Conservation (phyloP, 2,113 vertebrate species). For the Dipodomys ordii region DNA sequence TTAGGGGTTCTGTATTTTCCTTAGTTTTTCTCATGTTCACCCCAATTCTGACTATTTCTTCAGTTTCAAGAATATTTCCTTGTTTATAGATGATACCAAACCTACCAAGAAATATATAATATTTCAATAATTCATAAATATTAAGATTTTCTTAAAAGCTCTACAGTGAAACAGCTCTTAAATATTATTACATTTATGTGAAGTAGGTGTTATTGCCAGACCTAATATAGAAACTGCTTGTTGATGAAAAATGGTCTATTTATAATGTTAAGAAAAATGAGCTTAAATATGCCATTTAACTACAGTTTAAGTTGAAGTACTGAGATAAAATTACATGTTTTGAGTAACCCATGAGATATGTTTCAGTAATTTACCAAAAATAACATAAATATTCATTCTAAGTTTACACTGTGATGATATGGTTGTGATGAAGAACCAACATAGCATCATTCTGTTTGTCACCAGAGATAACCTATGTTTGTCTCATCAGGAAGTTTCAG, state of each 20-base stretch:
- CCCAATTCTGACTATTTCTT: no score
- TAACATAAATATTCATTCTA: slow-evolving; percentile 75
- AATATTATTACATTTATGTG: slow-evolving; percentile 68
- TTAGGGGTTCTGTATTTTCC: no score
- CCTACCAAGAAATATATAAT: no score
- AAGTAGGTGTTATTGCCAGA: slow-evolving; percentile 15
- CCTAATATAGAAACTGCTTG: slow-evolving; percentile 51
- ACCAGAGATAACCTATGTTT: slow-evolving; percentile 57
- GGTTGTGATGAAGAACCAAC: slow-evolving; percentile 62
- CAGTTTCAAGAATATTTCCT: no score
- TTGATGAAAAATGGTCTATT: slow-evolving; percentile 71
- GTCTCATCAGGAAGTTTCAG: slow-evolving; percentile 43
- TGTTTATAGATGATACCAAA: no score
- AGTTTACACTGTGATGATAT: slow-evolving; percentile 61
- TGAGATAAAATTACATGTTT: slow-evolving; percentile 78
- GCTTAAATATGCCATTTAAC: slow-evolving; percentile 63
- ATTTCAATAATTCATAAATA: no score
- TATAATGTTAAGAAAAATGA: slow-evolving; percentile 68
- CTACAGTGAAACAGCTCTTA: not conserved
- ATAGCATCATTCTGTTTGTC: slow-evolving; percentile 52
- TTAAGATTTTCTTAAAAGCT: slow-evolving; percentile 30
- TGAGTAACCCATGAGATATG: slow-evolving; percentile 59
- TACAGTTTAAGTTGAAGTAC: slow-evolving; percentile 51
- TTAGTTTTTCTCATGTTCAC: no score
- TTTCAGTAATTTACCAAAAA: slow-evolving; percentile 74